Base-by-base conservation (phyloP, 2,797 vertebrate species). In the Alcedo quadribrachys region DNA sequence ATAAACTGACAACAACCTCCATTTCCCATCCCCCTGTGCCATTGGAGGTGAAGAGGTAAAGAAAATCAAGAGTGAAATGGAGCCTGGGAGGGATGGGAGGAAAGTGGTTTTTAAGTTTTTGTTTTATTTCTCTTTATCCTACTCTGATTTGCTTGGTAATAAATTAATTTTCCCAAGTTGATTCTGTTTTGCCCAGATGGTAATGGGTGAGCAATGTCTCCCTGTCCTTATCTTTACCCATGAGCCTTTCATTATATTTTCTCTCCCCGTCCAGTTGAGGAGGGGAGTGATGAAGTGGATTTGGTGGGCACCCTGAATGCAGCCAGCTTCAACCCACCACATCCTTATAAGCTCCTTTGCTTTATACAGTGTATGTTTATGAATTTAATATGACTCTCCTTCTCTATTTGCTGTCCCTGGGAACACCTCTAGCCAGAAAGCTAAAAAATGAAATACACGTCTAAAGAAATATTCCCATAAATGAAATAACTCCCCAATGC, bases 341-440 rank as follows among this genome's bases (percentile, higher is more conserved):
- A 61, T 81, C 79, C 73, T 92, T 73, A 51, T 28, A 30, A 1
- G 8, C 85, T 91, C 42, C 3, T 71, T 84, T 76, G 17, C 63
- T 92, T 92, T 70, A 70, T 65, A 28, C 35, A 37, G 66, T 43
- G 58, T 75, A 43, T 76, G 68, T 95, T 91, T 97, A 94, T 95
- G 85, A 96, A 94, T 93, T 95, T 96, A 95, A 90, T 87, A 92
- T 93, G 87, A 95, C 61, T 89, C 63, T 81, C 28, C 74, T 70
- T 86, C 74, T 91, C 71, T 78, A 58, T 92, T 91, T 94, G 78
- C 85, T 68, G 35, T 93, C 78, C 88, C 89, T 71, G 89, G 69
- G 93, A 96, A 85, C 75, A 94, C 83, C 90, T 93, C 66, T 48
- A 85, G 80, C 75, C 27, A 22, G 55, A 50, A 92, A 87, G 79